These are phyloP conservation scores for Platalea minor DNA, from an alignment of 2,797 vertebrate genomes.

Conservation along the genomic window DNA sequence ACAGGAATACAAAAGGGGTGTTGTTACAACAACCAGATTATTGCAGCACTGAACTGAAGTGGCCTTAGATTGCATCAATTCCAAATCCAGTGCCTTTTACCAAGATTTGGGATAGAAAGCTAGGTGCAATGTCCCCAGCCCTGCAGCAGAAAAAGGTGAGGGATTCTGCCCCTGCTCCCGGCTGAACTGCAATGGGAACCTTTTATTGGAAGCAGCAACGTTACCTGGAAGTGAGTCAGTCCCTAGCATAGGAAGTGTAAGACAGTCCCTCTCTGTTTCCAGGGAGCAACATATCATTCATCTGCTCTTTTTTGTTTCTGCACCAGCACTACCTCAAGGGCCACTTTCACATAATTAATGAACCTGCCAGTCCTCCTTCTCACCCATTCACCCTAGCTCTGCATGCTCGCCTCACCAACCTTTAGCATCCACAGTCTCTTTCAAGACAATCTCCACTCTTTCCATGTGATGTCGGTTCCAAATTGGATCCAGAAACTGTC, in stretches of 20 bases:
- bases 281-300: background rate
- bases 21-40: background rate
- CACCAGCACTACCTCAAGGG: background rate
- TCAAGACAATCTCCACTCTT: conserved; percentile 91
- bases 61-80: background rate
- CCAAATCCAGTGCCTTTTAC: background rate
- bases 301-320: background rate
- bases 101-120: background rate
- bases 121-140: background rate
- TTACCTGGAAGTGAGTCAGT: background rate
- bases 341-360: background rate
- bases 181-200: background rate
- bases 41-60: background rate
- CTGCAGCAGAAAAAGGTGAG: background rate
- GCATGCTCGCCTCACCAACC: conserved; percentile 69
- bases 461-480: conserved; percentile 93
- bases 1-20: background rate
- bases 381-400: background rate
- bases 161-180: background rate
- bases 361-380: background rate
- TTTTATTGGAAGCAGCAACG: background rate
- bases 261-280: background rate
- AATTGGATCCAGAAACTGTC: conserved; percentile 82
- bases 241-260: background rate
- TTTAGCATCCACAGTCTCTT: conserved; percentile 92